Conservation (phyloP, 2,797 vertebrate species). For the Tauraco hartlaubi region DNA sequence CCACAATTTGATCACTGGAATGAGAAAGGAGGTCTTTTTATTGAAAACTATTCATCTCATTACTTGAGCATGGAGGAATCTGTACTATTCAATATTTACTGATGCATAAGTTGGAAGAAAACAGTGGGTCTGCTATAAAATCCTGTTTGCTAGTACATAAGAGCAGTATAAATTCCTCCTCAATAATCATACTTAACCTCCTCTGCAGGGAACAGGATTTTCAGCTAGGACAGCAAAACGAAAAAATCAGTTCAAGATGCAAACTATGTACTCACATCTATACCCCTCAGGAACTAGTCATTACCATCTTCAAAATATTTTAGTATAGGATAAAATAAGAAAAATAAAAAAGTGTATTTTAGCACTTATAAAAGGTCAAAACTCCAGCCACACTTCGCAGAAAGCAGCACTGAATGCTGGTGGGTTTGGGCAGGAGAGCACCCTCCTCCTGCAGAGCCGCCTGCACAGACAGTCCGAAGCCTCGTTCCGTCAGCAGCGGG, state of each 20-base stretch:
- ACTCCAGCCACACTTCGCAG: not conserved
- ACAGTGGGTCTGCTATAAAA: not conserved
- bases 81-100: conserved; percentile 18
- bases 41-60: not conserved
- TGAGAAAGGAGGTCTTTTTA: not conserved
- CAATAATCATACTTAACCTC: not conserved
- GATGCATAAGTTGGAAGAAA: not conserved
- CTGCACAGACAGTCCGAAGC: not conserved
- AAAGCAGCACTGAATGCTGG: fast-evolving
- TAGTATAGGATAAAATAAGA: not conserved
- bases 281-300: not conserved
- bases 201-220: not conserved
- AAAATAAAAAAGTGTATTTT: not conserved
- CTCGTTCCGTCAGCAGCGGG: not conserved
- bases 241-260: not conserved
- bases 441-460: not conserved
- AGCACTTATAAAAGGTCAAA: not conserved
- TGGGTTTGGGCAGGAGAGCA: not conserved
- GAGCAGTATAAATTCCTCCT: not conserved
- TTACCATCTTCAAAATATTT: not conserved
- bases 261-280: not conserved
- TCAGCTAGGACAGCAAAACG: not conserved
- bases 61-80: not conserved
- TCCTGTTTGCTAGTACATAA: not conserved
- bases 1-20: not conserved